Evolutionary conservation across 1,140 invertebrate species (phyloP).

Genomic region (Drosophila pachea): DNA sequence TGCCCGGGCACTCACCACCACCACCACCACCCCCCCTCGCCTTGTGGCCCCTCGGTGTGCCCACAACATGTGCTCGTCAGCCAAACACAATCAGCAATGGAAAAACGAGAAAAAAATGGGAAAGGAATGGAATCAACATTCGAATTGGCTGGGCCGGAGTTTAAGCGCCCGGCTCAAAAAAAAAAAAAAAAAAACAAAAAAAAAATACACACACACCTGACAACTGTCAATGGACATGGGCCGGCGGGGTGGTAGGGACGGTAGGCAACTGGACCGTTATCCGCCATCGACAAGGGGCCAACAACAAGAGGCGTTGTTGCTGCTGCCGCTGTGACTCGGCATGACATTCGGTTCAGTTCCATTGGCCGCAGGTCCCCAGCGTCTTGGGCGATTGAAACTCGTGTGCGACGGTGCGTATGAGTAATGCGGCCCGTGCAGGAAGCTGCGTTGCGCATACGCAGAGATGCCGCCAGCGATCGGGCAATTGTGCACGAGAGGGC

Average conservation of each 20-base stretch:
- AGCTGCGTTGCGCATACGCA: conserved; percentile 9
- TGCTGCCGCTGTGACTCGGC: conserved; percentile 41
- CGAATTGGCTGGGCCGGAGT: conserved; percentile 44
- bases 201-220: conserved; percentile 50
- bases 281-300: conserved; percentile 20
- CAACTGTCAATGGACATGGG: conserved; percentile 50
- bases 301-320: conserved; percentile 26
- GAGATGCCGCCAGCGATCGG: background rate
- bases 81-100: conserved; percentile 8
- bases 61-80: conserved; percentile 52
- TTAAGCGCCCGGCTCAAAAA: conserved; percentile 41
- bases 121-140: too few relatives aligned
- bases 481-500: too few relatives aligned
- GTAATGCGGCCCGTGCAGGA: conserved; percentile 3
- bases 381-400: conserved; percentile 26
- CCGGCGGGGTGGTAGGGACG: conserved; percentile 3
- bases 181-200: too few relatives aligned
- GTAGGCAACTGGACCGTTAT: background rate
- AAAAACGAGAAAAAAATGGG: background rate
- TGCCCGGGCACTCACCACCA: background rate
- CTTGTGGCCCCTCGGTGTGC: background rate
- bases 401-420: conserved; percentile 31
- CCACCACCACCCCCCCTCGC: too few relatives aligned
- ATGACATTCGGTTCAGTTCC: conserved; percentile 63
- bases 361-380: conserved; percentile 38